Percentiles rank a stretch among this genome's conserved stretches.
phyloP scores from a whole-genome alignment of 2,888 invertebrate genomes.

The Troides oblongomaculatus region DNA sequence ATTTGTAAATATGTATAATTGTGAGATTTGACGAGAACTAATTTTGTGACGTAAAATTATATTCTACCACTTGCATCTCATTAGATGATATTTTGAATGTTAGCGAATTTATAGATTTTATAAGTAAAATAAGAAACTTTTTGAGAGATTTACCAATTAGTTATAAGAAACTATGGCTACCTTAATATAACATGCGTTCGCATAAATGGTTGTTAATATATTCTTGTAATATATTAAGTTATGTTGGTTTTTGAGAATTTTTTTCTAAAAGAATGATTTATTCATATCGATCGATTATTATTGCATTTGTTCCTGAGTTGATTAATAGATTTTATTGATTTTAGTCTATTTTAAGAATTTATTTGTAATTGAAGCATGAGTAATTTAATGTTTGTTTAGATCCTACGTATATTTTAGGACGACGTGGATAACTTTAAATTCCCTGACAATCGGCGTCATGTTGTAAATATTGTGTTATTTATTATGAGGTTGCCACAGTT shows the following conservation, averaged over 20 bases:
- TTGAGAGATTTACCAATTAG: slow-evolving; percentile 78
- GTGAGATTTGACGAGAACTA: slow-evolving; percentile 52
- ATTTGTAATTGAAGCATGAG: slow-evolving; percentile 64
- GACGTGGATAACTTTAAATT: slow-evolving; percentile 50
- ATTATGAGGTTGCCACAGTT: slow-evolving; percentile 38
- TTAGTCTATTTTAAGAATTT: slow-evolving; percentile 63
- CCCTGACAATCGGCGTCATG: slow-evolving; percentile 32
- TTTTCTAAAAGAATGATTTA: slow-evolving; percentile 62
- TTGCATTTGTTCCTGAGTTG: slow-evolving; percentile 81
- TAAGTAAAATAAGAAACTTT: slow-evolving; percentile 62
- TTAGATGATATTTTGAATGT: slow-evolving; percentile 76
- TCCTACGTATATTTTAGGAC: slow-evolving; percentile 56
- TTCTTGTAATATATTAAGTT: slow-evolving; percentile 72
- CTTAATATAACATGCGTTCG: slow-evolving; percentile 67
- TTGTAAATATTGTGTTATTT: slow-evolving; percentile 47
- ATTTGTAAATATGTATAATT: slow-evolving; percentile 68
- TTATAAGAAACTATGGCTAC: slow-evolving; percentile 73
- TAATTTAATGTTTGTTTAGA: slow-evolving; percentile 66
- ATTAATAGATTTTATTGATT: slow-evolving; percentile 74
- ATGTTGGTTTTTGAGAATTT: slow-evolving; percentile 67
- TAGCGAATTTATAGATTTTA: slow-evolving; percentile 78
- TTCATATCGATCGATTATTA: slow-evolving; percentile 75
- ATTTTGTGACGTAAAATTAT: slow-evolving; percentile 68
- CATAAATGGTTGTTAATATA: slow-evolving; percentile 75
- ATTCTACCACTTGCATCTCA: slow-evolving; percentile 78